phyloP scores from a whole-genome alignment of 2,113 vertebrate species.

The Peucedramus taeniatus region DNA sequence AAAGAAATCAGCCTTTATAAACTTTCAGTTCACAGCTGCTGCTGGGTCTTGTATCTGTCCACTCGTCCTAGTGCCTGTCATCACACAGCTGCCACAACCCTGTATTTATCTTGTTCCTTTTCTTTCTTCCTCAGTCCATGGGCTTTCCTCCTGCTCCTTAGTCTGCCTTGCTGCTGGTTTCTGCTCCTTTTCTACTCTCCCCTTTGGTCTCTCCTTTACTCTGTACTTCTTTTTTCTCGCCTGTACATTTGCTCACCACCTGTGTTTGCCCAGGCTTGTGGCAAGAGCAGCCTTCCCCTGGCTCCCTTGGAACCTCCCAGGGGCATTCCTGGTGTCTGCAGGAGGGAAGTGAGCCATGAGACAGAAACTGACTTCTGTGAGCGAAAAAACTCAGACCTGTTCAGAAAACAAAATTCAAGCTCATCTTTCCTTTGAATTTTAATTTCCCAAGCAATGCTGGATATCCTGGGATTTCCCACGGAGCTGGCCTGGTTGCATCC shows the following conservation, averaged over 20 bases:
- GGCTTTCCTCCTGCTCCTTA: rapidly evolving
- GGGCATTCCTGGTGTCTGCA: rapidly evolving
- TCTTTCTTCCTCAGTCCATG: not conserved
- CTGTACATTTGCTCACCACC: not conserved
- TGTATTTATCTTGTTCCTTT: not conserved
- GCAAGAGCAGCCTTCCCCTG: not conserved
- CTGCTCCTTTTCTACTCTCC: not conserved
- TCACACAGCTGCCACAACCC: not conserved
- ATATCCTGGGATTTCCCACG: not conserved
- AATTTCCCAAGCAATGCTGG: not conserved
- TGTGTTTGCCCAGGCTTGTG: not conserved
- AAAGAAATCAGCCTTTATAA: conserved; percentile 35
- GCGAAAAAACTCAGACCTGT: rapidly evolving
- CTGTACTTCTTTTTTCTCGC: not conserved
- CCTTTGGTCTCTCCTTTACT: not conserved
- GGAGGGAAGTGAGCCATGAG: not conserved
- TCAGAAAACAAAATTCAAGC: not conserved
- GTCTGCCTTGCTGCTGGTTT: not conserved
- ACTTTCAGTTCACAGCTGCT: conserved; percentile 8
- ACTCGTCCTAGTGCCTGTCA: not conserved
- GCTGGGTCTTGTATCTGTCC: conserved; percentile 8
- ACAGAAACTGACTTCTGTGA: not conserved
- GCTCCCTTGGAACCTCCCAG: not conserved
- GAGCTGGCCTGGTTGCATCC: rapidly evolving
- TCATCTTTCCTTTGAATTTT: not conserved